Evolutionary conservation across 2,797 vertebrate genomes (phyloP), one percentile per base, ranked within the genome.

Genomic region (Cebuella pygmaea): DNA sequence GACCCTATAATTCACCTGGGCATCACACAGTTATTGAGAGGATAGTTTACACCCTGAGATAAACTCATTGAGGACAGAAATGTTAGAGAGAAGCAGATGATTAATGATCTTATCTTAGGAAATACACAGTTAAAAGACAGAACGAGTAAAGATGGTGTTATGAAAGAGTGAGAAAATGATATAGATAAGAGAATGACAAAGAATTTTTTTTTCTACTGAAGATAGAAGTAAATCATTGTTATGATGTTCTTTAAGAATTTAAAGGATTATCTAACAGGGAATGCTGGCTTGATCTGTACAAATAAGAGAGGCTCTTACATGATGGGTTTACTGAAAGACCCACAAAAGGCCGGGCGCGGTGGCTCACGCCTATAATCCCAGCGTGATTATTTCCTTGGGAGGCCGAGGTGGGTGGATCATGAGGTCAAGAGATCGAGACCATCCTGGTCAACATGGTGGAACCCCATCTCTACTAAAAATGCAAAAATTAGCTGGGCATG

Each of bases 281-380:
- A 88, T 46, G 19, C 6, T 90, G 15, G 33, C 4, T 67, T 87
- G 46, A 39, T 26, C 27, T 1, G 1, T 11, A 59, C 41, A 36
- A 87, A 81, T 41, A 80, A 87, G 24, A 26, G 14, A 5, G 10
- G 2, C 1, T 80, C 11, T 80, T 44, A 44, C 7, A 50, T 2
- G 12, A 76, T 6, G 15, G 4, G 0, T 4, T 83, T 3, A 13
- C 2, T 30, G 55, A 2, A n/a, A n/a, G 64, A 19, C 17, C 64
- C 14, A n/a, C 8, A 48, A 11, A 1, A 39, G 33, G 1, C 52
- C 0, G 2, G 20, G 52, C 1, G 2, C 20, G 1, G 52, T 55
- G 52, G 52, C 2, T 55, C 52, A 55, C 7, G 20, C 52, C 52
- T 55, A 55, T 22, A 22, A 55, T 55, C 20, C 52, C 52, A 55